A percentile compares a stretch with the other conserved stretches of the same genome.
Conservation (phyloP, 1,140 invertebrate species). For the Heliothis subflexa region DNA sequence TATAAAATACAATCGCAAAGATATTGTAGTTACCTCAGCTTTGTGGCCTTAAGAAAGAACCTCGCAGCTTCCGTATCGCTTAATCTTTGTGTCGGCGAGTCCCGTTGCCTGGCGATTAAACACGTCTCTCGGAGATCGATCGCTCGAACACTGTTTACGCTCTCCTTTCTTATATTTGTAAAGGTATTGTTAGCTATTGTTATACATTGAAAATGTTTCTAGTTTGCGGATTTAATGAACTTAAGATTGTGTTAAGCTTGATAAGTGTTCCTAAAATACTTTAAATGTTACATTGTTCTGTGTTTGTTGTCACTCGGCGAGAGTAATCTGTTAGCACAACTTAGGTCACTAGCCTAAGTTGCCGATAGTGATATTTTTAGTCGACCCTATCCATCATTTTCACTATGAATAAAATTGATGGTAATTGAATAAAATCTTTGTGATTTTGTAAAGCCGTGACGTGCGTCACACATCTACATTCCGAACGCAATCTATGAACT, state of each 20-base stretch:
- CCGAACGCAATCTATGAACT: no score
- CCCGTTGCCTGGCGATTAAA: conserved; percentile 62
- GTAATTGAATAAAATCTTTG: no score
- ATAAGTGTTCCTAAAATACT: no score
- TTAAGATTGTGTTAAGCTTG: neutral
- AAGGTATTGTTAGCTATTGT: conserved; percentile 25
- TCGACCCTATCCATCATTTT: no score
- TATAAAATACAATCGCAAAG: conserved; percentile 16
- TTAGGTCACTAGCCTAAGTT: no score
- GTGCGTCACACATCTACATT: no score
- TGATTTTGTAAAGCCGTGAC: no score
- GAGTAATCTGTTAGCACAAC: no score
- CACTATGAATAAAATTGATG: no score
- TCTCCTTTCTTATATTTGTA: conserved; percentile 34
- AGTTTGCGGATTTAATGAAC: neutral
- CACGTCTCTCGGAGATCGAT: conserved; percentile 59
- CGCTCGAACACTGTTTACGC: conserved; percentile 47
- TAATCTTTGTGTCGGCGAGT: conserved; percentile 53
- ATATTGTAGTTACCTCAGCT: conserved; percentile 35
- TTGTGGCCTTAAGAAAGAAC: conserved; percentile 35
- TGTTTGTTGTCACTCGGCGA: no score
- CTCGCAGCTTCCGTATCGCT: conserved; percentile 47
- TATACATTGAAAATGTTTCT: conserved; percentile 29
- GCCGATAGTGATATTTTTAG: no score
- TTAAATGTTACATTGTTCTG: no score